Percentiles rank a stretch among this genome's conserved stretches.
These are phyloP conservation scores for Clinocottus analis DNA, from an alignment of 2,113 vertebrate genomes.

Conservation along the genomic window DNA sequence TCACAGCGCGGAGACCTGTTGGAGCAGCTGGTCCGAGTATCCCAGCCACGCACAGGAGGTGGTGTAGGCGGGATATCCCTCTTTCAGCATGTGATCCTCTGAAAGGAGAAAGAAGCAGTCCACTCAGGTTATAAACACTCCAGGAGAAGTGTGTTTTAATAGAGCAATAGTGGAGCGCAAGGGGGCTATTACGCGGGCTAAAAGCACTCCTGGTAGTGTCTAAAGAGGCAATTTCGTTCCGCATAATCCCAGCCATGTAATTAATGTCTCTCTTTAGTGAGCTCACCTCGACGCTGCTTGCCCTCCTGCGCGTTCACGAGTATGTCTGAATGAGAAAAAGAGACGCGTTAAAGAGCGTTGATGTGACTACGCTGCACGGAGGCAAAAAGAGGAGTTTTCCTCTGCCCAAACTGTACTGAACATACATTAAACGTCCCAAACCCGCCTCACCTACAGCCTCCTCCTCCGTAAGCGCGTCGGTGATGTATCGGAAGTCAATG, in stretches of 20 bases:
- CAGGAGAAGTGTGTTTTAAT: constrained; percentile 30
- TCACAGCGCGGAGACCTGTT: constrained; percentile 71
- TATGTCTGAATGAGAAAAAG: constrained; percentile 75
- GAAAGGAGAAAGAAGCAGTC: constrained; percentile 42
- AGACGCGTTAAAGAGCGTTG: constrained; percentile 17
- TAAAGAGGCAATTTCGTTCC: constrained; percentile 40
- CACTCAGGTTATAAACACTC: constrained; percentile 11
- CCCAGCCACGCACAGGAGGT: constrained; percentile 85
- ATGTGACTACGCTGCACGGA: background rate
- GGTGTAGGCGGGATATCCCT: constrained; percentile 85
- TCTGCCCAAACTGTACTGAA: background rate
- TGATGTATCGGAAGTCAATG: constrained; percentile 89
- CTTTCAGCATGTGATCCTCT: constrained; percentile 83
- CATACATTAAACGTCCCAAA: background rate
- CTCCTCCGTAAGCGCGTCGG: constrained; percentile 83
- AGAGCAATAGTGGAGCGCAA: constrained; percentile 5
- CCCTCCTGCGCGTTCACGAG: constrained; percentile 79
- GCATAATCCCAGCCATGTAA: constrained; percentile 17
- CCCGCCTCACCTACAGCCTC: constrained; percentile 82
- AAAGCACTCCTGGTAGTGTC: constrained; percentile 38
- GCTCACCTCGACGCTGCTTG: constrained; percentile 82
- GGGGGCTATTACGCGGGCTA: constrained; percentile 5
- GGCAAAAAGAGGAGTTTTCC: background rate
- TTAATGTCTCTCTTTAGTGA: constrained; percentile 30
- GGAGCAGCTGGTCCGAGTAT: constrained; percentile 83